phyloP scores from a whole-genome alignment of 2,113 vertebrate species.

The Andinoacara biseriatus region DNA sequence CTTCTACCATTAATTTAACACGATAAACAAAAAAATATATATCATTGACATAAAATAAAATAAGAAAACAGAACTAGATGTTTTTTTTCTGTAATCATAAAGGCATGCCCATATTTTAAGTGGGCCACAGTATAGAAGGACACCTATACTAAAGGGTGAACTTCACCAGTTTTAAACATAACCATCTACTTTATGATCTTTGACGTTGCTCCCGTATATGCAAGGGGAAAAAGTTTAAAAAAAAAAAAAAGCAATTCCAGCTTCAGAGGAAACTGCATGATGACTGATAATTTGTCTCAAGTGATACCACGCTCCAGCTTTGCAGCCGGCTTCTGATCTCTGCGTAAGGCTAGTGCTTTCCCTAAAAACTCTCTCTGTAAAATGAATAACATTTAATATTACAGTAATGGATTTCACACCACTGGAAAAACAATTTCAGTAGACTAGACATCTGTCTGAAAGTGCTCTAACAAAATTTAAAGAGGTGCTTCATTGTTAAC shows the following conservation, averaged over 20 bases:
- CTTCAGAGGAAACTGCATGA: too few species aligned
- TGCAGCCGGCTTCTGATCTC: not conserved
- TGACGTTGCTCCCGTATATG: not conserved
- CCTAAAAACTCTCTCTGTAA: too few species aligned
- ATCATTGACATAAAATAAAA: not conserved
- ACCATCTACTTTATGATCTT: not conserved
- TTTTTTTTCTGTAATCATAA: not conserved
- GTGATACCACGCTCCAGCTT: not conserved
- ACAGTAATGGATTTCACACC: not conserved
- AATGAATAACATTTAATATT: not conserved
- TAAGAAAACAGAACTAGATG: not conserved
- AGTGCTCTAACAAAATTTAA: not conserved
- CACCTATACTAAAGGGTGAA: not conserved
- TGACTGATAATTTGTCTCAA: too few species aligned
- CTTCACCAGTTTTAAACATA: not conserved
- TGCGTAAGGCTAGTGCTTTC: not conserved
- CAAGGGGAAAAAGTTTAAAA: too few species aligned
- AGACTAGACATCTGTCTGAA: not conserved
- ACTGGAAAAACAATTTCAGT: slow-evolving; percentile 3
- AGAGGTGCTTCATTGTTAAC: not conserved
- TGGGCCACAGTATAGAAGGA: not conserved
- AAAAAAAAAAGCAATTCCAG: too few species aligned
- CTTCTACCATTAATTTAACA: not conserved
- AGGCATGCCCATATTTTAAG: not conserved
- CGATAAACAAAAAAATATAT: not conserved